Evolutionary conservation across 2,797 vertebrate genomes (phyloP), one percentile per base, ranked within the genome.

Genomic region (Danio tinwini): DNA sequence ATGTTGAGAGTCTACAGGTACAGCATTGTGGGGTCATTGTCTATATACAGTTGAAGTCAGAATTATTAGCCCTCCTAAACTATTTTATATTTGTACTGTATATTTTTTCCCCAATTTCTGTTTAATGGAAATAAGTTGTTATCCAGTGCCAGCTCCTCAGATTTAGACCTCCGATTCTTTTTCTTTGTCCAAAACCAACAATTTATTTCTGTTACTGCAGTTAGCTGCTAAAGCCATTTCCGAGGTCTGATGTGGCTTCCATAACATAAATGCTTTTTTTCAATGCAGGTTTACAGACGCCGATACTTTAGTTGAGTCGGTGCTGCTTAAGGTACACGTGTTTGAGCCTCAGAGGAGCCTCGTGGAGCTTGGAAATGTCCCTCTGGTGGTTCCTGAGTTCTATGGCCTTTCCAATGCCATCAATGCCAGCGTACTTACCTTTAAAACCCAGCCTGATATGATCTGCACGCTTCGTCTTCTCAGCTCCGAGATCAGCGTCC

Each of bases 1-100:
- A 91, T 91, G 83, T 82, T 94, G 19, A 88, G 93, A 78, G 86
- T 92, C 71, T 94, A 93, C 82, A 92, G 92, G 91, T 94, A 37
- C 70, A 13, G 59, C 5, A 47, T 21, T 62, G 29, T 37, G 29
- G 14, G 19, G 21, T 40, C 12, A 8, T 67, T 19, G 14, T 50
- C 29, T n/a, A n/a, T n/a, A n/a, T n/a, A n/a, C n/a, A n/a, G n/a
- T n/a, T n/a, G n/a, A n/a, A n/a, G n/a, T n/a, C n/a, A n/a, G n/a
- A n/a, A n/a, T n/a, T n/a, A n/a, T n/a, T n/a, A n/a, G n/a, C n/a
- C n/a, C n/a, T n/a, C n/a, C n/a, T n/a, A n/a, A n/a, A n/a, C n/a
- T n/a, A n/a, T n/a, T n/a, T n/a, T n/a, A n/a, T n/a, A n/a, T n/a
- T n/a, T n/a, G n/a, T n/a, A n/a, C n/a, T n/a, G n/a, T n/a, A n/a